Evolutionary conservation across 2,888 invertebrate species (phyloP).

Genomic region (Microctonus aethiopoides): DNA sequence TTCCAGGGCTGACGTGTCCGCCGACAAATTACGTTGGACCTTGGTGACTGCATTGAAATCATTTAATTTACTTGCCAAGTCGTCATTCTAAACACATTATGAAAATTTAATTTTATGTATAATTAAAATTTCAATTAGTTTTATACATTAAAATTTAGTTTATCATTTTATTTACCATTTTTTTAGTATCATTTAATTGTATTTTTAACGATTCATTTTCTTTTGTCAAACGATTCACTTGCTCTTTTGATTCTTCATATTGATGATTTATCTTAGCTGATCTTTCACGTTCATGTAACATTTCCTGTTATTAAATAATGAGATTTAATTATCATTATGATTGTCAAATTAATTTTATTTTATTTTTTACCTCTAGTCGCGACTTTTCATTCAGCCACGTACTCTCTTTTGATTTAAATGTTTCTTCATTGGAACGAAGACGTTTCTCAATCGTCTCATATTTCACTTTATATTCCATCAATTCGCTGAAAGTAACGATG

Average conservation of each 20-base stretch:
- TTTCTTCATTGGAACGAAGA: constrained; percentile 74
- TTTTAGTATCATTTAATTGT: constrained; percentile 78
- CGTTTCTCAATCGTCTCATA: constrained; percentile 73
- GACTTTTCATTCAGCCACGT: constrained; percentile 79
- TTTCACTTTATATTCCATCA: constrained; percentile 74
- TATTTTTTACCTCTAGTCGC: constrained; percentile 36
- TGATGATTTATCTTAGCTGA: constrained; percentile 69
- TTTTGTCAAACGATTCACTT: constrained; percentile 76
- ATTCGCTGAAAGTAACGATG: constrained; percentile 69
- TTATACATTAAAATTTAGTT: neutral
- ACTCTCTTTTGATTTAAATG: constrained; percentile 74
- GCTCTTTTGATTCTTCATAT: constrained; percentile 80
- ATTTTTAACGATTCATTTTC: constrained; percentile 77
- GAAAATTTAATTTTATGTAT: neutral
- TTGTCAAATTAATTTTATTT: constrained; percentile 2
- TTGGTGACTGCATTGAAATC: constrained; percentile 88
- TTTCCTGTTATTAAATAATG: constrained; percentile 46
- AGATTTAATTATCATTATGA: neutral
- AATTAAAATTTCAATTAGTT: neutral
- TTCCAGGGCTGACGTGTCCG: constrained; percentile 81
- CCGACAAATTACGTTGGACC: constrained; percentile 81
- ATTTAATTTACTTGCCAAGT: constrained; percentile 81
- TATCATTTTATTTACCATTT: constrained; percentile 67
- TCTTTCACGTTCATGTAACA: constrained; percentile 53
- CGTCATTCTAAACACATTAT: constrained; percentile 74